phyloP scores from a whole-genome alignment of 1,140 invertebrate genomes.

The Druon quercuslanigerum region DNA sequence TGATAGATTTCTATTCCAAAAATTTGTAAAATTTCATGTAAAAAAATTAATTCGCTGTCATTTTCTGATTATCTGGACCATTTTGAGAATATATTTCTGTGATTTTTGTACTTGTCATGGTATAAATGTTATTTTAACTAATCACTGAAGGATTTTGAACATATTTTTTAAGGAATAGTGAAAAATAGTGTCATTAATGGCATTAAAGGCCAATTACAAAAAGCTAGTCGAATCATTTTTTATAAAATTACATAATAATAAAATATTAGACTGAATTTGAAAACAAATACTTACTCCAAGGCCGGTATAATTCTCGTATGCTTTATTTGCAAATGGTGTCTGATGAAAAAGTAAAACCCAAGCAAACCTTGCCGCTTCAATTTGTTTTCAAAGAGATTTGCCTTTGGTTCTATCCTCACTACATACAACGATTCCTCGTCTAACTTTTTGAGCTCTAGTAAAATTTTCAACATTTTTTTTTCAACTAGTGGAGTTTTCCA shows the following conservation, averaged over 20 bases:
- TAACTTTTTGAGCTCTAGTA: background rate
- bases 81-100: no score
- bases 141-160: no score
- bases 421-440: constrained; percentile 45
- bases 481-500: constrained; percentile 26
- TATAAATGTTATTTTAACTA: no score
- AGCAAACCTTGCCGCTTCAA: constrained; percentile 51
- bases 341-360: constrained; percentile 69
- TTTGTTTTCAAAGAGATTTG: constrained; percentile 45
- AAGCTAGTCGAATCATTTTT: background rate
- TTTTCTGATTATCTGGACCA: no score
- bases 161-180: no score
- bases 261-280: background rate
- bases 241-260: constrained; percentile 11
- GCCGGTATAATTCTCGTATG: constrained; percentile 61
- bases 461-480: background rate
- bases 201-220: no score
- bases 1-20: no score
- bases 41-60: no score
- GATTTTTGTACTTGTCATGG: no score
- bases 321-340: constrained; percentile 52
- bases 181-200: no score
- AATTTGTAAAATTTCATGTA: no score
- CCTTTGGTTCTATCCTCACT: constrained; percentile 62
- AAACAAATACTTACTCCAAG: constrained; percentile 66